Percentiles rank a stretch among this genome's conserved stretches.
Conservation (phyloP, 2,797 vertebrate genomes). For the Pitangus sulphuratus region DNA sequence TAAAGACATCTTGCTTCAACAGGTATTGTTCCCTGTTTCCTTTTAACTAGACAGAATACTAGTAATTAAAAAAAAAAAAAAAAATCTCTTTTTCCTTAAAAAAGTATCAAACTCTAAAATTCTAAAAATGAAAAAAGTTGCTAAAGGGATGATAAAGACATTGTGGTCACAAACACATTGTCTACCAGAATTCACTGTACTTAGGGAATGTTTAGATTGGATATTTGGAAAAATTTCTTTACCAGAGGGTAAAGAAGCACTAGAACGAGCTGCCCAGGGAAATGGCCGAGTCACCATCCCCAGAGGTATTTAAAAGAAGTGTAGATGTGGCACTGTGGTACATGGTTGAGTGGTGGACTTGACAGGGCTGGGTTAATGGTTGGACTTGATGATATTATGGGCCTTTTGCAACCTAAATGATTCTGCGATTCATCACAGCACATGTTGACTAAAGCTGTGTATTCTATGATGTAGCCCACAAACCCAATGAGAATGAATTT, state of each 20-base stretch:
- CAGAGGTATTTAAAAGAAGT: background rate
- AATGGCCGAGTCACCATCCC: background rate
- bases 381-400: background rate
- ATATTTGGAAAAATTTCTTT: background rate
- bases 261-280: background rate
- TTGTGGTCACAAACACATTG: background rate
- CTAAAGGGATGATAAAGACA: background rate
- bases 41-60: background rate
- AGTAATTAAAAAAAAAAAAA: background rate
- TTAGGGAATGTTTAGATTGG: rapidly evolving
- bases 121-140: background rate
- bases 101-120: background rate
- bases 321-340: too few species aligned
- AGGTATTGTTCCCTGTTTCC: background rate
- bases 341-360: background rate
- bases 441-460: background rate
- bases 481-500: background rate
- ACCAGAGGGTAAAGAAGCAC: rapidly evolving
- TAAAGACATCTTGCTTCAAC: background rate
- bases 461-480: background rate
- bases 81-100: background rate
- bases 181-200: background rate
- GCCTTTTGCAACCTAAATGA: background rate
- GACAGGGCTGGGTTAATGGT: rapidly evolving
- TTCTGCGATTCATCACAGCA: background rate